Conservation (phyloP, 1,140 invertebrate species). For the Eriosoma lanigerum region DNA sequence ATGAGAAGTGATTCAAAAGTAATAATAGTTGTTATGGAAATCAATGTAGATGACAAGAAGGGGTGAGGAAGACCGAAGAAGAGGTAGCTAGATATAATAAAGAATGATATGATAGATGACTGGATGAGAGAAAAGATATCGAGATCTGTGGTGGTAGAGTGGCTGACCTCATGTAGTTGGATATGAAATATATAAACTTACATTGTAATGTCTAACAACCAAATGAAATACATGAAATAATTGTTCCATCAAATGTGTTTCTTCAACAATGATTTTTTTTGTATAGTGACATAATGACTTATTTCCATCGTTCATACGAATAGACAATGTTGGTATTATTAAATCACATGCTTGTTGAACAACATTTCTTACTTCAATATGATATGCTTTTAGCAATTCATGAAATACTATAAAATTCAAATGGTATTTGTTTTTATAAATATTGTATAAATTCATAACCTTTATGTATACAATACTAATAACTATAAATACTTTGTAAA, state of each 20-base stretch:
- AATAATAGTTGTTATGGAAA: too few species aligned
- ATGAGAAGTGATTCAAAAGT: too few species aligned
- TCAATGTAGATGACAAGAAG: too few species aligned
- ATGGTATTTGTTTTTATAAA: too few species aligned
- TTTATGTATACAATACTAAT: not conserved
- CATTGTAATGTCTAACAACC: slow-evolving; percentile 91
- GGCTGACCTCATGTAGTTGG: too few species aligned
- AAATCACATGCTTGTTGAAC: slow-evolving; percentile 95
- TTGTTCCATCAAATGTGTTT: slow-evolving; percentile 93
- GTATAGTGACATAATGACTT: slow-evolving; percentile 97
- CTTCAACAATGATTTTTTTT: slow-evolving; percentile 97
- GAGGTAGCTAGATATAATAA: too few species aligned
- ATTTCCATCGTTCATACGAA: slow-evolving; percentile 94
- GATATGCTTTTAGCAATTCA: slow-evolving; percentile 91
- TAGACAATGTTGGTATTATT: slow-evolving; percentile 92
- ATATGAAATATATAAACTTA: slow-evolving; percentile 56
- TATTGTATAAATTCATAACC: not conserved
- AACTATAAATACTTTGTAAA: slow-evolving; percentile 69
- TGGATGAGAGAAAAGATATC: too few species aligned
- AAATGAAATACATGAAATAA: slow-evolving; percentile 93
- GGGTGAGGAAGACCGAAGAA: too few species aligned
- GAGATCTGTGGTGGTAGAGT: too few species aligned
- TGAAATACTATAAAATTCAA: slow-evolving; percentile 76
- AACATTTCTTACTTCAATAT: slow-evolving; percentile 86
- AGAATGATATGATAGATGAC: too few species aligned